Evolutionary conservation across 2,888 invertebrate species (phyloP).

Genomic region (Plebejus argus): DNA sequence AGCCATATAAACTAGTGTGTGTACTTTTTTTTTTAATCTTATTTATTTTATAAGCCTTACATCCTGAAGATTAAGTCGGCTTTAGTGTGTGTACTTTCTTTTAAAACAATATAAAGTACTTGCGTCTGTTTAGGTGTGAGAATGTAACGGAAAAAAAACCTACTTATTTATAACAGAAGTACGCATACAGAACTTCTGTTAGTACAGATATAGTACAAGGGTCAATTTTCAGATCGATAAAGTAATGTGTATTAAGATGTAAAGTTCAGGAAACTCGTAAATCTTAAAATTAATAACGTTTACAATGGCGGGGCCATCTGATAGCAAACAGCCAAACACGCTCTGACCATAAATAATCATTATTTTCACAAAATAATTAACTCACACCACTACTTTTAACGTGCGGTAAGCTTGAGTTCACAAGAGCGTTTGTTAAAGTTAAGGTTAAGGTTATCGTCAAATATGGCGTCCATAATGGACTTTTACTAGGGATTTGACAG

Average conservation of each 20-base stretch:
- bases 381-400: neutral
- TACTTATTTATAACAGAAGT: too few species aligned
- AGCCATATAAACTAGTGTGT: too few species aligned
- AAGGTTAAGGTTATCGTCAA: too few species aligned
- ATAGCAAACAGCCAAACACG: constrained; percentile 12
- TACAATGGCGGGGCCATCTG: neutral
- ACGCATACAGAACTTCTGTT: neutral
- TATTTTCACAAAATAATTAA: constrained; percentile 15
- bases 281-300: constrained; percentile 11
- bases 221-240: neutral
- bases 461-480: too few species aligned
- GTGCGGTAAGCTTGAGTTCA: neutral
- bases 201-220: neutral
- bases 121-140: too few species aligned
- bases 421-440: neutral
- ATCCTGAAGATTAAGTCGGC: too few species aligned
- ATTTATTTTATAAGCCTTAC: too few species aligned
- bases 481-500: too few species aligned
- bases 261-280: constrained; percentile 1
- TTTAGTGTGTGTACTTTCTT: too few species aligned
- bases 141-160: too few species aligned
- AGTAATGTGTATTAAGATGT: constrained; percentile 6
- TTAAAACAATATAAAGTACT: too few species aligned
- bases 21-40: too few species aligned
- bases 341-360: constrained; percentile 26